Evolutionary conservation across 2,888 invertebrate species (phyloP).

Genomic region (Xestia c-nigrum): DNA sequence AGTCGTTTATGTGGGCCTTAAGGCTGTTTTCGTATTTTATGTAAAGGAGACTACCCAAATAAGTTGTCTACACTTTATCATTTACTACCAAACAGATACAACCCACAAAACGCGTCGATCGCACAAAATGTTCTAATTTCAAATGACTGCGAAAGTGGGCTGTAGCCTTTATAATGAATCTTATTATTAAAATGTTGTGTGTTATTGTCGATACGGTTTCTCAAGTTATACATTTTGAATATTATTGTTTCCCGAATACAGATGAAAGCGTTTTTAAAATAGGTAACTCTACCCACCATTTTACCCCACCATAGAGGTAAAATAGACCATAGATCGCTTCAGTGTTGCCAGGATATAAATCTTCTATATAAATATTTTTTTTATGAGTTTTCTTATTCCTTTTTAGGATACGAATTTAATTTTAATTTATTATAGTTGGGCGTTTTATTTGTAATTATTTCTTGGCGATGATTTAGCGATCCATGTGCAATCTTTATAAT

Average conservation of each 20-base stretch:
- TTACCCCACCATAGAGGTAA: constrained; percentile 58
- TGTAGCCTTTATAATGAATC: constrained; percentile 36
- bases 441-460: constrained; percentile 13
- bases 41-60: background rate
- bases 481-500: constrained; percentile 14
- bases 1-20: too few species aligned
- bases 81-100: constrained; percentile 20
- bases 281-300: constrained; percentile 56
- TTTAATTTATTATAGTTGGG: constrained; percentile 40
- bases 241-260: constrained; percentile 61
- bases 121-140: background rate
- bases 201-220: constrained; percentile 63
- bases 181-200: constrained; percentile 64
- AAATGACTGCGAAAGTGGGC: constrained; percentile 30
- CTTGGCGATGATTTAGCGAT: constrained; percentile 29
- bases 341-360: constrained; percentile 47
- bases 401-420: constrained; percentile 24
- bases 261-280: constrained; percentile 43
- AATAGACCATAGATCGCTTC: constrained; percentile 25
- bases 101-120: background rate
- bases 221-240: constrained; percentile 67
- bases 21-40: background rate
- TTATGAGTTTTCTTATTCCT: background rate
- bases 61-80: background rate
- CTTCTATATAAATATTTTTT: constrained; percentile 2